Evolutionary conservation across 2,888 invertebrate species (phyloP).

Genomic region (Portevinia maculata): DNA sequence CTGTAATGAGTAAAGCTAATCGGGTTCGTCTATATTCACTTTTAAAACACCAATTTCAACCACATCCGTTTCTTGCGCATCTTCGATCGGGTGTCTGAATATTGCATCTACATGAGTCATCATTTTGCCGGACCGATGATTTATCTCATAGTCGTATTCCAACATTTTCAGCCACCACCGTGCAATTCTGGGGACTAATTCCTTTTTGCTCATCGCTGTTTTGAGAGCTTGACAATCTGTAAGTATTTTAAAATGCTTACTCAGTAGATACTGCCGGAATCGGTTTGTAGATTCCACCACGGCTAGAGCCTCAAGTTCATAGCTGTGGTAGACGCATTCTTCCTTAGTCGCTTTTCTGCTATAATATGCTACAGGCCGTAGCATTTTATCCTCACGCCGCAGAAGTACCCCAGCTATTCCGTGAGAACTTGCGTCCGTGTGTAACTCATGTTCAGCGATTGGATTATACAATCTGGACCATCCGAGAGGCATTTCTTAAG

Average conservation of each 20-base stretch:
- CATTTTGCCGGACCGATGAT: slow-evolving; percentile 53
- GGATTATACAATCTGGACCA: slow-evolving; percentile 27
- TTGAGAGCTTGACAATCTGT: slow-evolving; percentile 60
- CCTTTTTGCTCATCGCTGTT: slow-evolving; percentile 60
- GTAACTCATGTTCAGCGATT: slow-evolving; percentile 31
- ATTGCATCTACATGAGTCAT: slow-evolving; percentile 36
- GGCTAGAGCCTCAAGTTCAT: slow-evolving; percentile 38
- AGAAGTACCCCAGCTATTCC: slow-evolving; percentile 36
- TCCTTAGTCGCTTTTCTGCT: slow-evolving; percentile 46
- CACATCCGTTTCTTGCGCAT: slow-evolving; percentile 5
- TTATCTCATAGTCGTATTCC: slow-evolving; percentile 58
- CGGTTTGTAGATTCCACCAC: slow-evolving; percentile 59
- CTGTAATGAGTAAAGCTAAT: slow-evolving; percentile 42
- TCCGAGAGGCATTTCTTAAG: slow-evolving; percentile 4
- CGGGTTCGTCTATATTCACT: slow-evolving; percentile 27
- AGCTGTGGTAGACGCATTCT: slow-evolving; percentile 46
- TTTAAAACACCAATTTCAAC: slow-evolving; percentile 38
- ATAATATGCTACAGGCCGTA: slow-evolving; percentile 40
- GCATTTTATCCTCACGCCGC: slow-evolving; percentile 4
- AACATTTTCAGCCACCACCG: slow-evolving; percentile 65
- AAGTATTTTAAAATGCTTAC: slow-evolving; percentile 40
- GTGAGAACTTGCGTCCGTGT: slow-evolving; percentile 41
- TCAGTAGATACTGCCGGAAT: slow-evolving; percentile 56
- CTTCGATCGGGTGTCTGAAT: slow-evolving; percentile 14
- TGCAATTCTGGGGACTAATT: slow-evolving; percentile 53